These are phyloP conservation scores for Oxystoma pomonae DNA, from an alignment of 2,888 invertebrate genomes.

Conservation along the genomic window DNA sequence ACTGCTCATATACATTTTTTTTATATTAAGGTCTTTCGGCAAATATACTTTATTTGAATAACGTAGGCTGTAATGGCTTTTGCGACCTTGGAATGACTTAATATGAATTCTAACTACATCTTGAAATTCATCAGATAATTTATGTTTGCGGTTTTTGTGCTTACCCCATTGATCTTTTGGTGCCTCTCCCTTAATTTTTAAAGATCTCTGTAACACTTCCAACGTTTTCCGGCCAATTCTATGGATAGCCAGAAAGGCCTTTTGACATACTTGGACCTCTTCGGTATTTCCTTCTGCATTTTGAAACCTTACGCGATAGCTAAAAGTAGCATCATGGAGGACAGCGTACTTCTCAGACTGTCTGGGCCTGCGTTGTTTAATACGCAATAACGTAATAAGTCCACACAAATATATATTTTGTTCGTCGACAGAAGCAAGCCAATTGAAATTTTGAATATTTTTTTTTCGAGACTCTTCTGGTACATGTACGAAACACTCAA, in stretches of 20 bases:
- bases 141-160: too few relatives aligned
- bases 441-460: conserved; percentile 6
- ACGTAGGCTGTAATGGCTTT: too few relatives aligned
- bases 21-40: too few relatives aligned
- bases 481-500: conserved; percentile 14
- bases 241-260: conserved; percentile 21
- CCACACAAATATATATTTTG: conserved; percentile 13
- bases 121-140: too few relatives aligned
- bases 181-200: too few relatives aligned
- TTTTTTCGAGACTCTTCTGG: background rate
- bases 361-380: conserved; percentile 8
- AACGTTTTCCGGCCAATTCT: conserved; percentile 15
- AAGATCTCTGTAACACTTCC: conserved; percentile 12
- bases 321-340: conserved; percentile 14
- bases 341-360: too few relatives aligned
- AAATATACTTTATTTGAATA: too few relatives aligned
- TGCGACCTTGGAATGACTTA: too few relatives aligned
- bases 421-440: conserved; percentile 3
- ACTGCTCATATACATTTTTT: too few relatives aligned
- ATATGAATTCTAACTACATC: too few relatives aligned
- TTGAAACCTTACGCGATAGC: conserved; percentile 14
- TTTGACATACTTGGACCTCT: conserved; percentile 21
- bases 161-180: too few relatives aligned
- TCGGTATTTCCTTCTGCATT: conserved; percentile 10
- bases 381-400: conserved; percentile 16